Evolutionary conservation across 1,140 invertebrate genomes (phyloP), one percentile per base, ranked within the genome.

Genomic region (Pristionchus pacificus): DNA sequence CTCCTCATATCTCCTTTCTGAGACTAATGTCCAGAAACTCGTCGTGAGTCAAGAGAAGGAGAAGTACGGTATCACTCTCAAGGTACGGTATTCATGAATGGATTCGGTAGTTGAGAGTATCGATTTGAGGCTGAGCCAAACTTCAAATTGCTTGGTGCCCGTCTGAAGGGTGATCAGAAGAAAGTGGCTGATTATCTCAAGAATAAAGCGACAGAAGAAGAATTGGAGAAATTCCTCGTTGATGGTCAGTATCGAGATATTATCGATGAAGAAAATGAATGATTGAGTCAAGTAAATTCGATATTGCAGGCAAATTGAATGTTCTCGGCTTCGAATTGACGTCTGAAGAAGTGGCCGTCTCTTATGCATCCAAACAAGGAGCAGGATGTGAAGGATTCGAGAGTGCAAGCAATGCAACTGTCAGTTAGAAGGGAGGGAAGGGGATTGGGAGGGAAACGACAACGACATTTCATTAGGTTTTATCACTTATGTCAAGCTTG

Each of bases 1-100:
- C 28, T 87, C 95, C 81, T 88, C 88, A 30, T 99, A 97, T 82
- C 91, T 98, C 75, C 81, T 80, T 10, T 68, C 86, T 82, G 97
- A 98, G 87, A 87, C 98, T 73, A 99, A 99, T 86, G 90, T 99
- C 0, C 90, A 90, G 66, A 89, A 89, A 77, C 84, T 99, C n/a
- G 92, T 90, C 0, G 87, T 93, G 0, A 95, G 93, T 15, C 90
- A 89, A 14, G 92, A 99, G 78, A 98, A 98, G 85, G 87, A 90
- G 64, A 91, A 91, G 74, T 98, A 95, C 86, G 93, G 94, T 15
- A 93, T 99, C 24, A 89, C 89, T n/a, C 84, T 99, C 28, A 88
- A 90, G 81, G 69, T 65, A 71, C 10, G 58, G 0, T 57, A 14
- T 60, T 25, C 1, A 32, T 19, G 1, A 3, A 55, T 10, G 25